Evolutionary conservation across 2,888 invertebrate species (phyloP).

Genomic region (Crossocerus cetratus): DNA sequence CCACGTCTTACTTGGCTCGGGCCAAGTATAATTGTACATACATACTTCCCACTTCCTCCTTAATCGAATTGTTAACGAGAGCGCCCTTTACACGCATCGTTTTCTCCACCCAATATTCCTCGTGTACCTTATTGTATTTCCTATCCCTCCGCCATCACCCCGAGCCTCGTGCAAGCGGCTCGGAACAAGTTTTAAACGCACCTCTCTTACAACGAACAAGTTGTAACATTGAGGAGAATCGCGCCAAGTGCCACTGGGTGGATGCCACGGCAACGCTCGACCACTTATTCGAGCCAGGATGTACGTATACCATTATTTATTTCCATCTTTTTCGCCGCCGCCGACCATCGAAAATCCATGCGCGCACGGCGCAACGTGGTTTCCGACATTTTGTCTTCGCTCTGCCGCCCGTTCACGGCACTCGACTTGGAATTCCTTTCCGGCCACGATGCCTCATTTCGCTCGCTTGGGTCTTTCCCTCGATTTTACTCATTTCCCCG

Average conservation of each 20-base stretch:
- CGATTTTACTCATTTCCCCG: neutral
- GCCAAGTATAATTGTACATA: slow-evolving; percentile 39
- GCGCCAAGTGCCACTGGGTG: slow-evolving; percentile 30
- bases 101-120: neutral
- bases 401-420: neutral
- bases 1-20: slow-evolving; percentile 14
- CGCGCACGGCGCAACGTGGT: slow-evolving; percentile 58
- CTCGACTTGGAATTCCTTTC: too few relatives aligned
- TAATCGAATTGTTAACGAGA: slow-evolving; percentile 42
- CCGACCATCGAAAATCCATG: slow-evolving; percentile 25
- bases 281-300: slow-evolving; percentile 21
- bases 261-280: slow-evolving; percentile 34
- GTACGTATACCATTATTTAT: slow-evolving; percentile 41
- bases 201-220: slow-evolving; percentile 1
- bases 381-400: slow-evolving; percentile 61
- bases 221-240: slow-evolving; percentile 1
- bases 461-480: neutral
- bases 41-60: slow-evolving; percentile 15
- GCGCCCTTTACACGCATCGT: slow-evolving; percentile 62
- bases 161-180: neutral
- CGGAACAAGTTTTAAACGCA: slow-evolving; percentile 9
- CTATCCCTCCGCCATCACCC: slow-evolving; percentile 11
- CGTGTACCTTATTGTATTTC: neutral
- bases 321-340: neutral
- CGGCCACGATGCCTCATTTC: neutral